phyloP scores from a whole-genome alignment of 2,797 vertebrate genomes.

The Trachurus trachurus region DNA sequence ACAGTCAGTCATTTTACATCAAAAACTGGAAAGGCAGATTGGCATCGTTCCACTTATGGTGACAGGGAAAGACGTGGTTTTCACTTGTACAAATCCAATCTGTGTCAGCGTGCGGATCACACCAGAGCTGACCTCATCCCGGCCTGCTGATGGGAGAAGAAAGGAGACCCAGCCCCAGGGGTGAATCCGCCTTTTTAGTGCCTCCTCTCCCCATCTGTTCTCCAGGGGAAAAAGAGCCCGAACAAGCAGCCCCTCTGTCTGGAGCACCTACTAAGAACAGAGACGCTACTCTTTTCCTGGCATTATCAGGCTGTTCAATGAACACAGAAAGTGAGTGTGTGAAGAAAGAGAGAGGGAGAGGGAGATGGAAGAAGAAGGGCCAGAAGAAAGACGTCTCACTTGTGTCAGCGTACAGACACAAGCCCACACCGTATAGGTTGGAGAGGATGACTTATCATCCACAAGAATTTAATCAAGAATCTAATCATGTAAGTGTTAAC shows the following conservation, averaged over 20 bases:
- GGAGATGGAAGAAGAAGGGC: background rate
- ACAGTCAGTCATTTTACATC: conserved; percentile 20
- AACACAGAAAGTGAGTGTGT: conserved; percentile 44
- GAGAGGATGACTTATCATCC: conserved; percentile 23
- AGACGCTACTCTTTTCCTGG: conserved; percentile 50
- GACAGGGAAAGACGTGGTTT: conserved; percentile 24
- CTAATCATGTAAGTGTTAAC: background rate
- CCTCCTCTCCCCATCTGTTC: conserved; percentile 34
- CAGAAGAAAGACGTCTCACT: conserved; percentile 14
- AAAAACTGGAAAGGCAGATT: conserved; percentile 23
- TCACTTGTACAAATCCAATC: conserved; percentile 25
- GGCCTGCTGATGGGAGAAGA: conserved; percentile 58
- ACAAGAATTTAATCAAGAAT: conserved; percentile 24
- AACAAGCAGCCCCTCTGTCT: conserved; percentile 71
- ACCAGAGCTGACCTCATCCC: conserved; percentile 63
- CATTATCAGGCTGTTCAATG: conserved; percentile 53
- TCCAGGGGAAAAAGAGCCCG: conserved; percentile 36
- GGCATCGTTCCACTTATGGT: conserved; percentile 13
- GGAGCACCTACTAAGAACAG: conserved; percentile 59
- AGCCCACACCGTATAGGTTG: conserved; percentile 2
- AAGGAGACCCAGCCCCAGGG: conserved; percentile 58
- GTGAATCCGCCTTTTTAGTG: conserved; percentile 49
- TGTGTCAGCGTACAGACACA: conserved; percentile 8
- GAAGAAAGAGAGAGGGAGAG: conserved; percentile 7
- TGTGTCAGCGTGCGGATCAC: conserved; percentile 23